phyloP scores from a whole-genome alignment of 2,888 invertebrate genomes.

The Eretmocerus hayati region DNA sequence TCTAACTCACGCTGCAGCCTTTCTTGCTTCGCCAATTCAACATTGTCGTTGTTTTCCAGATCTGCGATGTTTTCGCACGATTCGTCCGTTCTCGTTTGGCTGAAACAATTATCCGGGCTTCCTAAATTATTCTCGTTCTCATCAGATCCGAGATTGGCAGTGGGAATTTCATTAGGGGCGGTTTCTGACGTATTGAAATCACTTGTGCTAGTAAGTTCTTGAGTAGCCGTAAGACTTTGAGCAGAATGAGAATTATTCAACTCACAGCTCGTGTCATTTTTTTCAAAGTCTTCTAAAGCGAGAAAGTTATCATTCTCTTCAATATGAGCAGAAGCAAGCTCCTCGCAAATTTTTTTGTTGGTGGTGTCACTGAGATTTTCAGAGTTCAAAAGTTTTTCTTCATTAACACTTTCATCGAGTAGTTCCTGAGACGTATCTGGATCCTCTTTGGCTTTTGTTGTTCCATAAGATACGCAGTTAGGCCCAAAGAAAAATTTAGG shows the following conservation, averaged over 20 bases:
- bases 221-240: no score
- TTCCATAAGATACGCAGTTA: slow-evolving; percentile 39
- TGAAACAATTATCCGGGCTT: no score
- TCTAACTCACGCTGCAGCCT: no score
- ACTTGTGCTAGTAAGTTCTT: no score
- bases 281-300: slow-evolving; percentile 13
- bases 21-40: neutral
- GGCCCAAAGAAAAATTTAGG: slow-evolving; percentile 45
- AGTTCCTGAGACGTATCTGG: slow-evolving; percentile 2
- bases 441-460: slow-evolving; percentile 15
- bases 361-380: slow-evolving; percentile 1
- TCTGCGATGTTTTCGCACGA: no score
- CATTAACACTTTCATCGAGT: neutral
- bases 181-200: no score
- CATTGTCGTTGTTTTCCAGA: neutral
- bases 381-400: neutral
- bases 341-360: slow-evolving; percentile 8
- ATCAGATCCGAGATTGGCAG: no score
- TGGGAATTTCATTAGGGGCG: no score
- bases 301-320: neutral
- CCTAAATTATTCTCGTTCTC: no score
- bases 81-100: no score
- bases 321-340: slow-evolving; percentile 14
- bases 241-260: no score
- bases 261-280: slow-evolving; percentile 12